Evolutionary conservation across 2,113 vertebrate genomes (phyloP).

Genomic region (Daphoenositta chrysoptera): DNA sequence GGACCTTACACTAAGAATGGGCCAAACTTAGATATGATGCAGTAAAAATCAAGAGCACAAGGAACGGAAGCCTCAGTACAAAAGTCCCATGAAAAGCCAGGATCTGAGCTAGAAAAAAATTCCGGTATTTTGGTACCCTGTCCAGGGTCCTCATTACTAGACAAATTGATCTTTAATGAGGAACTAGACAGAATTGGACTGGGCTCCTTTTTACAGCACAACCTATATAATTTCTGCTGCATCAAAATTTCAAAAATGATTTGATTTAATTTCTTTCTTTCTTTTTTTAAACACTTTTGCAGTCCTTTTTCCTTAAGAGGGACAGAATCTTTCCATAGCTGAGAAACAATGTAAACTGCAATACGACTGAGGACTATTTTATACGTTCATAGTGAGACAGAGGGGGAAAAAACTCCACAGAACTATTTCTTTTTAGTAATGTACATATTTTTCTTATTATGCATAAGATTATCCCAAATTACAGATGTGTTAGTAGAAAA

Average conservation of each 20-base stretch:
- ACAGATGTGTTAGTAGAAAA: background rate
- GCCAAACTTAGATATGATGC: background rate
- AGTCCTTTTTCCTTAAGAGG: background rate
- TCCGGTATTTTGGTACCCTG: background rate
- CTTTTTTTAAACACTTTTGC: background rate
- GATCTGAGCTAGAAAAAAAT: background rate
- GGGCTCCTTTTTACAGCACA: background rate
- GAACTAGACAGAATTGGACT: background rate
- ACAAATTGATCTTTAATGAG: slow-evolving; percentile 2
- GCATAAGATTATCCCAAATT: background rate
- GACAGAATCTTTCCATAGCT: background rate
- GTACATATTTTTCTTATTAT: background rate
- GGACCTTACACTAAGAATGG: background rate
- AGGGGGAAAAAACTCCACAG: background rate
- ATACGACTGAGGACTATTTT: background rate
- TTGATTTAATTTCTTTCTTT: background rate
- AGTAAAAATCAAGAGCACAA: background rate
- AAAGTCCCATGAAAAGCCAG: background rate
- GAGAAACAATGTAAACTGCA: background rate
- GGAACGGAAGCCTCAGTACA: background rate
- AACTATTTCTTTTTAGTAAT: background rate
- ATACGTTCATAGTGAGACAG: background rate
- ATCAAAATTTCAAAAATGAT: background rate
- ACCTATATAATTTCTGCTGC: background rate
- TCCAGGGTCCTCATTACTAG: background rate